Evolutionary conservation across 2,113 vertebrate genomes (phyloP).

Genomic region (Eupsittula cactorum): DNA sequence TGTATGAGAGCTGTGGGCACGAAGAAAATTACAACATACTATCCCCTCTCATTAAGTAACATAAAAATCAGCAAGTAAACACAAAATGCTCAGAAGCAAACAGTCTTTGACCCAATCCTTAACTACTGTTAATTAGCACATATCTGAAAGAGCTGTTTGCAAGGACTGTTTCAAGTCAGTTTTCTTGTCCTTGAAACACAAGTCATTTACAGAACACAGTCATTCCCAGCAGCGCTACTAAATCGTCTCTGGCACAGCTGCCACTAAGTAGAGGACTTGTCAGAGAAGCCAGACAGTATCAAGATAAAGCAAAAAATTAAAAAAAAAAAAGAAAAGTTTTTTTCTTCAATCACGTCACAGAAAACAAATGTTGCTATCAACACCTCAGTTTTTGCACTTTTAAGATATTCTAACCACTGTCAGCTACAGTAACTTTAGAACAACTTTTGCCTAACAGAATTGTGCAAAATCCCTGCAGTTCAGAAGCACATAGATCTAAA

Average conservation of each 20-base stretch:
- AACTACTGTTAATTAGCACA: background rate
- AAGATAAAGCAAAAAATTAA: background rate
- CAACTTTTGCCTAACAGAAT: background rate
- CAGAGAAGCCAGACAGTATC: background rate
- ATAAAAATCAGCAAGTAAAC: background rate
- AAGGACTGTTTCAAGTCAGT: background rate
- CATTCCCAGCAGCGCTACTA: background rate
- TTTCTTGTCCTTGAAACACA: background rate
- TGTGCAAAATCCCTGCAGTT: background rate
- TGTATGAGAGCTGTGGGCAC: background rate
- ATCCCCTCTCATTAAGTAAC: background rate
- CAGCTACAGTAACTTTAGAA: background rate
- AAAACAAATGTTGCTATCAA: background rate
- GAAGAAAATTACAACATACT: conserved; percentile 3
- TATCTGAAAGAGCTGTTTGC: background rate
- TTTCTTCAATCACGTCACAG: background rate
- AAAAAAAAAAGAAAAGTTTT: background rate
- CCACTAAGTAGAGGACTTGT: background rate
- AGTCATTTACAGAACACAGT: background rate
- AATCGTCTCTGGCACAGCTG: background rate
- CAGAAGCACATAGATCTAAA: background rate
- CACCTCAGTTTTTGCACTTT: background rate
- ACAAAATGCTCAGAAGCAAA: background rate
- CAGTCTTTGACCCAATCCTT: background rate
- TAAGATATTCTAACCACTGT: background rate